Evolutionary conservation across 2,797 vertebrate genomes (phyloP), one percentile per base, ranked within the genome.

Genomic region (Gambelia wislizenii): DNA sequence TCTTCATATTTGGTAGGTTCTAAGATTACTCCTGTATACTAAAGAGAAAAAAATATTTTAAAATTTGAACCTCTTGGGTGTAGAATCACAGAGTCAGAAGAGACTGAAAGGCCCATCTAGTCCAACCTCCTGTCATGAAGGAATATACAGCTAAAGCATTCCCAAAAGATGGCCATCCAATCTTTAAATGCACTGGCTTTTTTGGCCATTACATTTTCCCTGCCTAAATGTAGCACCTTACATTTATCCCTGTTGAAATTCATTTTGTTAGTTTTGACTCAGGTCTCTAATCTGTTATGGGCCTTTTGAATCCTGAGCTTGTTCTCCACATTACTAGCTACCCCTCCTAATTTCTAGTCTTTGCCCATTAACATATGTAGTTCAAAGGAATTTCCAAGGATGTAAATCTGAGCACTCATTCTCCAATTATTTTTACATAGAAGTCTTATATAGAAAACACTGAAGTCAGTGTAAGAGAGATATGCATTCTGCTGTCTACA

Each of bases 1-100:
- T 97, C 91, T 95, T 96, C 93, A 94, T 52, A 89, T 42, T 86
- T 93, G 72, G 87, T 89, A 95, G 69, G 64, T 16, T 85, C 86
- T 27, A 52, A 72, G 49, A 20, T 42, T 81, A 89, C 56, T 36
- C 69, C 6, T 86, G 0, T 54, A 69, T 3, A 61, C 70, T 16
- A 59, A 70, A 52, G 13, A 83, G 5, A 74, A 83, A 80, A 74
- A 83, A 47, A 89, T 92, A 61, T 61, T 8, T 33, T 42, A 61
- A 8, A 86, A 90, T 84, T 70, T 0, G 74, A 76, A 0, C 4
- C 33, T 52, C 5, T 33, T 87, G 27, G 56, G 10, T 6, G n/a
- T 64, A 76, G 30, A 67, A 67, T 33, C 64, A 67, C 30, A 67
- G 33, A 12, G 33, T 13, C 33, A 30, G 64, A 33, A 67, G 64